phyloP scores from a whole-genome alignment of 2,888 invertebrate genomes.

The Oligia latruncula region DNA sequence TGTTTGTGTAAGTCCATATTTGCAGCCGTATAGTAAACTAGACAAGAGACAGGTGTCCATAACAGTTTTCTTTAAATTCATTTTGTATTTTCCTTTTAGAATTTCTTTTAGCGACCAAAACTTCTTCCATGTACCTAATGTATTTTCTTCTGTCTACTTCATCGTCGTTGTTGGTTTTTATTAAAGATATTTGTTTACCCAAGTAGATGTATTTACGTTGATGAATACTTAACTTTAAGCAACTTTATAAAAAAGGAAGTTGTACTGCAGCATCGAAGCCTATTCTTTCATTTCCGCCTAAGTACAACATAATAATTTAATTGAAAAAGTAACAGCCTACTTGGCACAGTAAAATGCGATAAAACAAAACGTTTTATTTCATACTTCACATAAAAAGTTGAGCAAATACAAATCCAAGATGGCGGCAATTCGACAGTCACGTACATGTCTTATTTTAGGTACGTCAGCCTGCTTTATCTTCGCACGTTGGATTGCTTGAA shows the following conservation, averaged over 20 bases:
- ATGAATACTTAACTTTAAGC: too few relatives aligned
- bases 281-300: background rate
- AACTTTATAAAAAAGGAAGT: background rate
- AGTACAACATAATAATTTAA: background rate
- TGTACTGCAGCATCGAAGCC: background rate
- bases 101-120: too few relatives aligned
- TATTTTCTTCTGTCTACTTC: too few relatives aligned
- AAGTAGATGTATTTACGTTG: too few relatives aligned
- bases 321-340: slow-evolving; percentile 24
- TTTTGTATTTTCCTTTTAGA: too few relatives aligned
- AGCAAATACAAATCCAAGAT: slow-evolving; percentile 58
- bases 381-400: slow-evolving; percentile 51
- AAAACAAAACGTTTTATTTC: slow-evolving; percentile 55
- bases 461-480: slow-evolving; percentile 61
- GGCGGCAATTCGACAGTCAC: slow-evolving; percentile 48
- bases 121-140: too few relatives aligned
- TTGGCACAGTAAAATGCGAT: slow-evolving; percentile 26
- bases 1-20: too few relatives aligned
- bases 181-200: too few relatives aligned
- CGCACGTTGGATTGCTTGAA: slow-evolving; percentile 55
- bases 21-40: too few relatives aligned
- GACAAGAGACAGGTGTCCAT: too few relatives aligned
- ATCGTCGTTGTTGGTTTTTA: too few relatives aligned
- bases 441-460: slow-evolving; percentile 59
- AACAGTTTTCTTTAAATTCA: too few relatives aligned